phyloP scores from a whole-genome alignment of 1,140 invertebrate species.

The Helicoverpa armigera region DNA sequence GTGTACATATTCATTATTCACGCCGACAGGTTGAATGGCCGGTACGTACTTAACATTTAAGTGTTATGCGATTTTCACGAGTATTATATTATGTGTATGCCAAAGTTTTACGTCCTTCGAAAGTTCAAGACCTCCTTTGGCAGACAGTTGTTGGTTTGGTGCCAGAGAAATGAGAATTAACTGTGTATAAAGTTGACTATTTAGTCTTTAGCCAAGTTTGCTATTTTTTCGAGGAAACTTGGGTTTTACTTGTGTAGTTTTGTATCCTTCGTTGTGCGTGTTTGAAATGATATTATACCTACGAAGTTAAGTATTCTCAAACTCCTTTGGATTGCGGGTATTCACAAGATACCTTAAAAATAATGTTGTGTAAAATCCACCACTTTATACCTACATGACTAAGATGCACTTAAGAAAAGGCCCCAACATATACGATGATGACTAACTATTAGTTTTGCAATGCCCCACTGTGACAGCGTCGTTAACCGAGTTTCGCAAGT shows the following conservation, averaged over 20 bases:
- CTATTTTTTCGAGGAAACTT: too few relatives aligned
- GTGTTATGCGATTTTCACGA: not conserved
- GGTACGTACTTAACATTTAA: conserved; percentile 10
- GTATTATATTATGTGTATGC: not conserved
- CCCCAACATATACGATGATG: conserved; percentile 7
- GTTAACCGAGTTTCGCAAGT: conserved; percentile 58
- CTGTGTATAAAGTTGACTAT: not conserved
- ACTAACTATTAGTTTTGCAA: conserved; percentile 39
- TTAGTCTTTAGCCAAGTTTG: not conserved
- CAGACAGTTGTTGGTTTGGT: not conserved
- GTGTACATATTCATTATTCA: conserved; percentile 17
- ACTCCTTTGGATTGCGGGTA: too few relatives aligned
- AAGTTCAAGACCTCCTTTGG: conserved; percentile 8
- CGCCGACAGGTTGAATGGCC: conserved; percentile 16
- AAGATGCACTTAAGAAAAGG: conserved; percentile 8
- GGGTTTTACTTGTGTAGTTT: not conserved
- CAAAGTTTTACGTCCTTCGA: conserved; percentile 19
- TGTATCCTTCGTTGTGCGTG: too few relatives aligned
- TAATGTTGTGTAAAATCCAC: too few relatives aligned
- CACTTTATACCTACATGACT: too few relatives aligned
- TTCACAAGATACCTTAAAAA: too few relatives aligned
- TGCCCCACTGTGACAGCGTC: conserved; percentile 45
- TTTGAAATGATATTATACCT: too few relatives aligned
- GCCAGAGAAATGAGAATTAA: conserved; percentile 14
- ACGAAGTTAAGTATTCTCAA: too few relatives aligned